Evolutionary conservation across 2,888 invertebrate species (phyloP).

Genomic region (Harpalus rufipes): DNA sequence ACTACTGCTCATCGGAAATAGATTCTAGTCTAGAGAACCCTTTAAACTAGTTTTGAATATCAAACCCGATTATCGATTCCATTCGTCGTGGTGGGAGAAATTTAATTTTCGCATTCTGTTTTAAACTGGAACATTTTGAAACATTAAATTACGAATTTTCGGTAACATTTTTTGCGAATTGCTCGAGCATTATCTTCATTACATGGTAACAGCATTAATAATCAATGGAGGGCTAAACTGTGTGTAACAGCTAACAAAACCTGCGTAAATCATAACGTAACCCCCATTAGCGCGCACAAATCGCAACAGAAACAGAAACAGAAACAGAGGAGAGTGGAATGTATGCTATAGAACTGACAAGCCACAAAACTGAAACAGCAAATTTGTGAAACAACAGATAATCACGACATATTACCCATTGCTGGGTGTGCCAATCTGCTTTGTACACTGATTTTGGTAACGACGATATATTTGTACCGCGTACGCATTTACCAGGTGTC

Average conservation of each 20-base stretch:
- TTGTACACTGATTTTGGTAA: no score
- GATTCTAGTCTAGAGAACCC: neutral
- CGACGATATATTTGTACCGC: no score
- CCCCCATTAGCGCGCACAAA: constrained; percentile 29
- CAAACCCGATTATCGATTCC: neutral
- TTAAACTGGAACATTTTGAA: constrained; percentile 12
- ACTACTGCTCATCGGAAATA: neutral
- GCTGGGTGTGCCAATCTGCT: no score
- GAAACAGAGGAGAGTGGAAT: neutral
- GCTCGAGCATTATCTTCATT: constrained; percentile 30
- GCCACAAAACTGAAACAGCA: no score
- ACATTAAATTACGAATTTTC: constrained; percentile 51
- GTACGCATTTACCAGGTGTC: no score
- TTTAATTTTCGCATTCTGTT: constrained; percentile 2
- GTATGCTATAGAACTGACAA: no score
- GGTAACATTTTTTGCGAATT: constrained; percentile 31
- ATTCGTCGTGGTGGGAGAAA: neutral
- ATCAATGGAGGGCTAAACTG: constrained; percentile 45
- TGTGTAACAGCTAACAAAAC: constrained; percentile 48
- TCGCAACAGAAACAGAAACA: constrained; percentile 12
- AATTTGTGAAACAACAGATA: no score
- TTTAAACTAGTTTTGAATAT: neutral
- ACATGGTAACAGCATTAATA: constrained; percentile 42
- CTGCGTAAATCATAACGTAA: constrained; percentile 39
- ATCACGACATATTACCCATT: no score